These are phyloP conservation scores for Harlomillsia oculata DNA, from an alignment of 1,140 invertebrate genomes.

Conservation along the genomic window DNA sequence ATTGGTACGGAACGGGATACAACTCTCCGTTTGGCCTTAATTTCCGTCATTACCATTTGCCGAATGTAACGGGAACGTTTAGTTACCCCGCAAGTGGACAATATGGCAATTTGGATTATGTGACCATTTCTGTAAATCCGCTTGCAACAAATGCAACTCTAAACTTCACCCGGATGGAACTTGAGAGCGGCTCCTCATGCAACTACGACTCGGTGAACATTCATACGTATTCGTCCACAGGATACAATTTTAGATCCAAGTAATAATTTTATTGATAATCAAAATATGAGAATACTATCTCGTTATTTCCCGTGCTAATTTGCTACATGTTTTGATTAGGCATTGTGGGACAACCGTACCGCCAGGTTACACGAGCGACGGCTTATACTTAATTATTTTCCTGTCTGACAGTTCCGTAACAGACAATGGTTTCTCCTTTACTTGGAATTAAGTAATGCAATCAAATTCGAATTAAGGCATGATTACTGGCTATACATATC, in stretches of 20 bases:
- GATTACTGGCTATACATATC: too few relatives aligned
- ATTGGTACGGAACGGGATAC: constrained; percentile 8
- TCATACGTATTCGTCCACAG: neutral
- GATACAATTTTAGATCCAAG: neutral
- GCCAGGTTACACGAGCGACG: neutral
- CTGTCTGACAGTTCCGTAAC: neutral
- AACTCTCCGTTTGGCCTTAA: neutral
- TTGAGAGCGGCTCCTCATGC: neutral
- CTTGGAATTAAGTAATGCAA: too few relatives aligned
- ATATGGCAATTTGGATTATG: neutral
- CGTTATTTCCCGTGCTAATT: neutral
- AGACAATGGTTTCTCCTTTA: neutral
- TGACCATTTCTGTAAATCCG: neutral
- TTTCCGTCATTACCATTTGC: neutral
- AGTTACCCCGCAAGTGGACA: neutral
- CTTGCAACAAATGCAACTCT: neutral
- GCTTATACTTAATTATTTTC: neutral
- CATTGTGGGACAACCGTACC: neutral
- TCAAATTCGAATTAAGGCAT: too few relatives aligned
- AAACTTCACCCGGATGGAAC: neutral
- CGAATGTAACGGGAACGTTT: neutral
- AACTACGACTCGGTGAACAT: neutral
- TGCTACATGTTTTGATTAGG: neutral
- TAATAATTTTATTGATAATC: neutral
- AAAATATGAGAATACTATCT: neutral